Conservation (phyloP, 1,140 invertebrate genomes). For the Zaprionus inermis region DNA sequence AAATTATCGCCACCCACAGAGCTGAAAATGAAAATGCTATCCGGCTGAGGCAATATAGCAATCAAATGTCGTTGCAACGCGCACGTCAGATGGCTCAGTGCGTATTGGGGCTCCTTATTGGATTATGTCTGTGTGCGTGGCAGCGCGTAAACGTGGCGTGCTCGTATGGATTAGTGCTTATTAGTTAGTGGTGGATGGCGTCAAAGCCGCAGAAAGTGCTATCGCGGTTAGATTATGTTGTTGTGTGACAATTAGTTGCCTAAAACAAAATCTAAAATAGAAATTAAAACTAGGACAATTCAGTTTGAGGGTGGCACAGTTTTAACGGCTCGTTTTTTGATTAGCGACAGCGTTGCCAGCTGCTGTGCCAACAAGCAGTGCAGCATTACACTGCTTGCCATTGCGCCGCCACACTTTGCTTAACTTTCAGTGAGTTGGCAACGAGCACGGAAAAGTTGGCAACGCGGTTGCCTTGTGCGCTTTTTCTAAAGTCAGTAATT, state of each 20-base stretch:
- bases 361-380: neutral
- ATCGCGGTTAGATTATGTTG: conserved; percentile 57
- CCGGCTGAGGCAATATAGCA: conserved; percentile 74
- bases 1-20: conserved; percentile 39
- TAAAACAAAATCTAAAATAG: conserved; percentile 7
- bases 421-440: neutral
- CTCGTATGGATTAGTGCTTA: conserved; percentile 57
- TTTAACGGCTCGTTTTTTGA: neutral
- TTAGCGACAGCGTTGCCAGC: neutral
- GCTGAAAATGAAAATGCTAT: conserved; percentile 27
- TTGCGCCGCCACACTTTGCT: neutral
- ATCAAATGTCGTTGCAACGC: conserved; percentile 60
- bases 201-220: conserved; percentile 29
- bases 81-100: conserved; percentile 21
- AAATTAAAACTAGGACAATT: conserved; percentile 10
- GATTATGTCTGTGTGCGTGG: conserved; percentile 57
- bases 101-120: conserved; percentile 63
- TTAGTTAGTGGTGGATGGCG: conserved; percentile 51
- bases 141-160: conserved; percentile 50
- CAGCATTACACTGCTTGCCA: neutral
- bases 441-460: neutral
- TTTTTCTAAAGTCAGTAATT: neutral
- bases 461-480: neutral
- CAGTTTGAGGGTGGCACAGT: too few species aligned
- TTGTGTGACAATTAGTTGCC: conserved; percentile 32